Conservation (phyloP, 2,888 invertebrate genomes). For the Lucinisca nassula region DNA sequence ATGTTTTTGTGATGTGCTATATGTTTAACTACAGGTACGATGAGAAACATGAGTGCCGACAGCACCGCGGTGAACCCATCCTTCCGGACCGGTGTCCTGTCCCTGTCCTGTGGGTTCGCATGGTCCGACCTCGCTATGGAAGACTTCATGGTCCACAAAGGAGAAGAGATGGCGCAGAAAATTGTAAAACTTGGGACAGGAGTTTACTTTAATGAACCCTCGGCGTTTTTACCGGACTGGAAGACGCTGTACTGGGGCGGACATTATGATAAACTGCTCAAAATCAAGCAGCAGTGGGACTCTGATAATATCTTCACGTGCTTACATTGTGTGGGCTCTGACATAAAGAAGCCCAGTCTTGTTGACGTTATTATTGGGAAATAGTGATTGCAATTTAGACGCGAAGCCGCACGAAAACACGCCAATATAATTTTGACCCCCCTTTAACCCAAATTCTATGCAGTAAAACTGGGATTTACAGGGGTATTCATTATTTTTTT, state of each 20-base stretch:
- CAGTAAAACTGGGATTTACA: too few relatives aligned
- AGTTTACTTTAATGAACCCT: conserved; percentile 75
- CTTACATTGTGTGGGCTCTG: conserved; percentile 77
- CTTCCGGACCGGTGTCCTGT: conserved; percentile 49
- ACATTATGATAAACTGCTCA: conserved; percentile 69
- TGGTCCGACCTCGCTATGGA: conserved; percentile 27
- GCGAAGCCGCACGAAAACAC: too few relatives aligned
- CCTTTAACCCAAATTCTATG: too few relatives aligned
- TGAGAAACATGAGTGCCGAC: conserved; percentile 28
- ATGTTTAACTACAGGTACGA: conserved; percentile 62
- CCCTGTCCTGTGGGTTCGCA: conserved; percentile 49
- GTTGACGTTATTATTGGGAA: background rate
- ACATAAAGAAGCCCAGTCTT: conserved; percentile 25
- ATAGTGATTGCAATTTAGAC: too few relatives aligned
- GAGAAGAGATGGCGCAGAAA: conserved; percentile 24
- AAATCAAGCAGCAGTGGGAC: conserved; percentile 72
- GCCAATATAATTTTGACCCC: too few relatives aligned
- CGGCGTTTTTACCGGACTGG: conserved; percentile 72
- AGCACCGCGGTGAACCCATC: conserved; percentile 50
- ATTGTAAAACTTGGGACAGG: conserved; percentile 66
- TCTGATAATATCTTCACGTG: conserved; percentile 74
- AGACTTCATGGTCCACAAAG: conserved; percentile 13
- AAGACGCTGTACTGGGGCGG: conserved; percentile 76
- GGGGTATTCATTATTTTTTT: too few relatives aligned
- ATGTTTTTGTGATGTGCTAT: too few relatives aligned